Percentiles rank a stretch among this genome's conserved stretches.
Evolutionary conservation across 2,797 vertebrate genomes (phyloP).

Genomic region (Silurus aristotelis): DNA sequence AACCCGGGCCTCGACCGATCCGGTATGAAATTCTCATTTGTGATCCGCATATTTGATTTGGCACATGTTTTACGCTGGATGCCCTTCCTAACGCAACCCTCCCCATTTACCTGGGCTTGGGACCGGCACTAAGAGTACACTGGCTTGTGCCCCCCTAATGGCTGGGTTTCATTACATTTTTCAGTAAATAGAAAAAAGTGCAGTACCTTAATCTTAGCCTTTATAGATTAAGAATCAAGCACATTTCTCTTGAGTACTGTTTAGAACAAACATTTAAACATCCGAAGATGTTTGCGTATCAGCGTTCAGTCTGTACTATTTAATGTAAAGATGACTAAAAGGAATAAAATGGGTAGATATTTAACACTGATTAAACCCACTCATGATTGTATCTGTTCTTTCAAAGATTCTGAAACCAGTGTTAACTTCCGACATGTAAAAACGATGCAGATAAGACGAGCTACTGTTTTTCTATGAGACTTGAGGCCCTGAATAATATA

Average conservation of each 20-base stretch:
- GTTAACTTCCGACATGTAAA: not conserved
- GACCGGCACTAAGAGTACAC: no score
- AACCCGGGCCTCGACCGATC: no score
- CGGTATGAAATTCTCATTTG: no score
- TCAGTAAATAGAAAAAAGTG: not conserved
- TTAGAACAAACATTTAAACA: not conserved
- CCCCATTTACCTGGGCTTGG: no score
- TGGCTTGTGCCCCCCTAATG: no score
- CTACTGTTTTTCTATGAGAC: not conserved
- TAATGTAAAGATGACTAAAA: not conserved
- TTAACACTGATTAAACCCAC: conserved; percentile 4
- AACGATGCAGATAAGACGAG: not conserved
- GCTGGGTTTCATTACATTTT: no score
- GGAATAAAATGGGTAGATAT: not conserved
- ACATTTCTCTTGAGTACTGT: not conserved
- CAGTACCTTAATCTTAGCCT: not conserved
- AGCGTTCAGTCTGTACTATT: not conserved
- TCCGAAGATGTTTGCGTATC: not conserved
- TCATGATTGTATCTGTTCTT: conserved; percentile 14
- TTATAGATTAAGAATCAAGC: not conserved
- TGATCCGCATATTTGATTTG: no score
- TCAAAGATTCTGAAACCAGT: conserved; percentile 22
- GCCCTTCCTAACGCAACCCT: no score
- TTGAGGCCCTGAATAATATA: not conserved
- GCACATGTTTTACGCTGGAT: no score